Base-by-base conservation (phyloP, 2,113 vertebrate genomes). In the Cynocephalus volans region DNA sequence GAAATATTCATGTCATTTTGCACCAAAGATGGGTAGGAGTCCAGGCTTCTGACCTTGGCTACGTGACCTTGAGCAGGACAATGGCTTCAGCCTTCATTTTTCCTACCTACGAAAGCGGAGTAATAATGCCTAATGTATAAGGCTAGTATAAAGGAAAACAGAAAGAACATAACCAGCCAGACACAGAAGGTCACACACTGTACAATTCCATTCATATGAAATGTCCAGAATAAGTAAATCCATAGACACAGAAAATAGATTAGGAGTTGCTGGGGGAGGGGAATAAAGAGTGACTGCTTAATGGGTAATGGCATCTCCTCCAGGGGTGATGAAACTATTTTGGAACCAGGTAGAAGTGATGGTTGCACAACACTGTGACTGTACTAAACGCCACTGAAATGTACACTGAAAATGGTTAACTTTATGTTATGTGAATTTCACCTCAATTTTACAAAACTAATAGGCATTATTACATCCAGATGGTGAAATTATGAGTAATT, bases 261-360 rank as follows among this genome's bases (percentile, higher is more conserved):
- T 1, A 5, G 11, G 1, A 10, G 56, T 1, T 18, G 21, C 41
- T 2, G 18, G n/a, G 17, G 75, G 26, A 21, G 0, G 1, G 17
- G 12, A 24, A 3, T 0, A 2, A 15, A 24, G n/a, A 52, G 33
- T 54, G 50, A 15, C 62, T 33, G 24, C 33, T 14, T 28, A 2
- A 3, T 19, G 23, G 60, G 21, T 9, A 4, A 4, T 8, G 17
- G 24, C 6, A 26, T 56, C 26, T 23, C 88, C n/a, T 56, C 13
- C 19, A 23, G 9, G 14, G 65, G 11, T 23, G 54, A 41, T 1
- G 19, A 33, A 72, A 70, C 19, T 7, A 31, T 17, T 26, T 33
- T n/a, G 28, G 36, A 58, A 60, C 26, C 26, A 45, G 24, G 4
- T 12, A 65, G 33, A 60, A 60, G 36, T 8, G 70, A 75, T n/a